Conservation (phyloP, 2,113 vertebrate genomes). For the Pantherophis guttatus region DNA sequence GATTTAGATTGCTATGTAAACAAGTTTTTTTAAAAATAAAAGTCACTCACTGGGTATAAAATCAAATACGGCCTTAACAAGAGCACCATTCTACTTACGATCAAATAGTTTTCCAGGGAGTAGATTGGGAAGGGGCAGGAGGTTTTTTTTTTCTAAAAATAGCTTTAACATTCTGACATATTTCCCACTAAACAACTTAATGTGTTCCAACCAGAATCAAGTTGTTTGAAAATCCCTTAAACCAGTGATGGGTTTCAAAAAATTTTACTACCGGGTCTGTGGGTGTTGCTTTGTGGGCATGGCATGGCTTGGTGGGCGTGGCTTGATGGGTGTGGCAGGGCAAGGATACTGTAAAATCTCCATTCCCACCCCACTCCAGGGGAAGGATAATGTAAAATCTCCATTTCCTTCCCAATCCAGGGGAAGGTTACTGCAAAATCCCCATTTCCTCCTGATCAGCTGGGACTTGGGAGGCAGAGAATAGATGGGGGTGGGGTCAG, state of each 20-base stretch:
- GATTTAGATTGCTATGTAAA: not conserved
- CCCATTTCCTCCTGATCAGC: no score
- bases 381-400: no score
- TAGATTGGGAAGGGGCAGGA: not conserved
- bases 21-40: not conserved
- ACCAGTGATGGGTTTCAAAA: not conserved
- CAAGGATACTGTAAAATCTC: no score
- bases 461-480: no score
- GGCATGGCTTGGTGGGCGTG: no score
- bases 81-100: not conserved
- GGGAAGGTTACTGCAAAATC: no score
- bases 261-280: no score
- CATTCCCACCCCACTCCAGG: no score
- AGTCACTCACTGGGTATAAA: not conserved
- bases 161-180: not conserved
- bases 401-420: no score
- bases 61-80: not conserved
- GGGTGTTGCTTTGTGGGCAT: no score
- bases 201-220: not conserved
- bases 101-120: not conserved
- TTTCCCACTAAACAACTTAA: constrained; percentile 12
- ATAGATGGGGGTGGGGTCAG: no score
- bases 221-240: not conserved
- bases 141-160: not conserved
- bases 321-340: no score